phyloP scores from a whole-genome alignment of 2,888 invertebrate genomes.

The Meta bourneti region DNA sequence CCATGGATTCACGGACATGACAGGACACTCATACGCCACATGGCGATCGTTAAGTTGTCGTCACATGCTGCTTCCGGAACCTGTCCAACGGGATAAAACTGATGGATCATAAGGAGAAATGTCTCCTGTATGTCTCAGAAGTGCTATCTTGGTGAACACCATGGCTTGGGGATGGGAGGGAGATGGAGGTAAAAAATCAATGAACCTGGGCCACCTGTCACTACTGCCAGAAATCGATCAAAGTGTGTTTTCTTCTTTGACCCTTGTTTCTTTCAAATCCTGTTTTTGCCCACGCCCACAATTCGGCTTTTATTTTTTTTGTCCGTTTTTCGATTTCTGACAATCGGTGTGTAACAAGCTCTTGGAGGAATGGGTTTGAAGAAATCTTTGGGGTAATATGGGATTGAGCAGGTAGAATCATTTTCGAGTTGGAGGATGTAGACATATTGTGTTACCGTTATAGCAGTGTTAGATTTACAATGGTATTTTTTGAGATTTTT shows the following conservation, averaged over 20 bases:
- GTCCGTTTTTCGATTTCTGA: constrained; percentile 27
- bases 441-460: too few species aligned
- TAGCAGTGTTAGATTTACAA: too few species aligned
- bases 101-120: constrained; percentile 19
- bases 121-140: constrained; percentile 1
- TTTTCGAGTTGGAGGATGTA: not conserved
- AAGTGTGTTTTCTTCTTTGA: constrained; percentile 37
- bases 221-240: constrained; percentile 45
- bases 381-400: not conserved
- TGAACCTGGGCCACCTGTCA: constrained; percentile 62
- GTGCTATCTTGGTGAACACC: not conserved
- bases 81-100: constrained; percentile 12
- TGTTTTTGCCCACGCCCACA: not conserved
- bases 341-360: not conserved
- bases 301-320: not conserved
- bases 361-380: not conserved
- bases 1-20: constrained; percentile 4
- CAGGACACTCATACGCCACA: constrained; percentile 2
- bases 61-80: constrained; percentile 17
- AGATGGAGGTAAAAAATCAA: constrained; percentile 56
- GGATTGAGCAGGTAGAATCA: not conserved
- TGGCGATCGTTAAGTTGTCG: not conserved
- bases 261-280: constrained; percentile 13
- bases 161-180: not conserved
- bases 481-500: too few species aligned